Conservation (phyloP, 2,888 invertebrate species). For the Ecdyonurus torrentis region DNA sequence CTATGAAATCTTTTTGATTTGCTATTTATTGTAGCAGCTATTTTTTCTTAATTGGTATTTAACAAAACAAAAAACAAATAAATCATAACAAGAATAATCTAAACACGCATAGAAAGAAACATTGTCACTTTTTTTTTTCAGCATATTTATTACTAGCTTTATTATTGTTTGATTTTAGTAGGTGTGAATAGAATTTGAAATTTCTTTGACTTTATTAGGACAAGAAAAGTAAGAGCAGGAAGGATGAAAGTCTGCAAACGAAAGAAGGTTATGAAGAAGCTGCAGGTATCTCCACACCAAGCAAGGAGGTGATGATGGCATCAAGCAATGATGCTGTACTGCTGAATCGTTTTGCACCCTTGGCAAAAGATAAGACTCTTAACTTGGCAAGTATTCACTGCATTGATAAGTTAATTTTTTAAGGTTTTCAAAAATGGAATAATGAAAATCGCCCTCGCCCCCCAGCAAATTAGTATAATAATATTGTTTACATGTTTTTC, state of each 20-base stretch:
- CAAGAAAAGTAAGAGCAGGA: slow-evolving; percentile 22
- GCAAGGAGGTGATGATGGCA: slow-evolving; percentile 49
- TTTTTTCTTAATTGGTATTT: no score
- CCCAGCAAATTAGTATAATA: no score
- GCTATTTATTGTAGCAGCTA: no score
- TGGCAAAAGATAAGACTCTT: slow-evolving; percentile 24
- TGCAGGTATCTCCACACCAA: slow-evolving; percentile 78
- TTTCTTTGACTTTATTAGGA: slow-evolving; percentile 12
- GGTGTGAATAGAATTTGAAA: background rate
- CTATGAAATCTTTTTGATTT: no score
- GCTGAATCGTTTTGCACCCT: slow-evolving; percentile 16
- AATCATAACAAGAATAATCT: no score
- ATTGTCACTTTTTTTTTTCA: no score
- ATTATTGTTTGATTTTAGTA: background rate
- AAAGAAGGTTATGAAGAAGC: slow-evolving; percentile 77
- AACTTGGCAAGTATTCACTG: slow-evolving; percentile 15
- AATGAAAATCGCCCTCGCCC: no score
- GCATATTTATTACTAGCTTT: no score
- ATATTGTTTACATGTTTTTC: no score
- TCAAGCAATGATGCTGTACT: background rate
- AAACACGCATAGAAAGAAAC: no score
- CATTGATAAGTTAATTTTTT: background rate
- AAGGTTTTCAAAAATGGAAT: background rate
- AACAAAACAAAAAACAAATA: no score
- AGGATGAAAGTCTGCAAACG: slow-evolving; percentile 35